These are phyloP conservation scores for Didymodactylos carnosus DNA, from an alignment of 2,888 invertebrate species.

Conservation along the genomic window DNA sequence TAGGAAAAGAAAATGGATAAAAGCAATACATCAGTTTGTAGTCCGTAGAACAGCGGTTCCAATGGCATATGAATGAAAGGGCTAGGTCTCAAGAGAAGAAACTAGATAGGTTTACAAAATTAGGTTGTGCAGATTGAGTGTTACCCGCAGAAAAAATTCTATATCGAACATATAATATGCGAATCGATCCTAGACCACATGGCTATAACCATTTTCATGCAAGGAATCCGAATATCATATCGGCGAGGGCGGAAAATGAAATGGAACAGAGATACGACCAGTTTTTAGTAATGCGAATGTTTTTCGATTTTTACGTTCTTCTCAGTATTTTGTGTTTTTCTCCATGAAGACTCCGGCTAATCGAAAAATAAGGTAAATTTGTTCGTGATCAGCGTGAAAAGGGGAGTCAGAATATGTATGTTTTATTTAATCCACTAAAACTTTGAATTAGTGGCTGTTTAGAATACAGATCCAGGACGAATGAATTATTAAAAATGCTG, in stretches of 20 bases:
- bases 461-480: too few relatives aligned
- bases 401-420: background rate
- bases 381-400: background rate
- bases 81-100: background rate
- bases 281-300: too few relatives aligned
- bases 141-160: background rate
- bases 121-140: background rate
- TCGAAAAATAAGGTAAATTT: background rate
- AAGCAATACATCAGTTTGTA: background rate
- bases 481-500: background rate
- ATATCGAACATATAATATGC: background rate
- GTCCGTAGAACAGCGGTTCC: background rate
- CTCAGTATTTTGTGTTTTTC: too few relatives aligned
- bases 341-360: too few relatives aligned
- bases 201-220: background rate
- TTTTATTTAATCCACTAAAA: background rate
- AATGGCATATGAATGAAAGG: background rate
- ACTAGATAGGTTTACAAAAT: too few relatives aligned
- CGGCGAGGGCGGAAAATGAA: too few relatives aligned
- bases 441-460: background rate
- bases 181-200: background rate
- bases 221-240: too few relatives aligned
- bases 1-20: background rate
- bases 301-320: too few relatives aligned
- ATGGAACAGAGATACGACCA: too few relatives aligned